Conservation (phyloP, 1,140 invertebrate genomes). For the Dolichoris vasculosae region DNA sequence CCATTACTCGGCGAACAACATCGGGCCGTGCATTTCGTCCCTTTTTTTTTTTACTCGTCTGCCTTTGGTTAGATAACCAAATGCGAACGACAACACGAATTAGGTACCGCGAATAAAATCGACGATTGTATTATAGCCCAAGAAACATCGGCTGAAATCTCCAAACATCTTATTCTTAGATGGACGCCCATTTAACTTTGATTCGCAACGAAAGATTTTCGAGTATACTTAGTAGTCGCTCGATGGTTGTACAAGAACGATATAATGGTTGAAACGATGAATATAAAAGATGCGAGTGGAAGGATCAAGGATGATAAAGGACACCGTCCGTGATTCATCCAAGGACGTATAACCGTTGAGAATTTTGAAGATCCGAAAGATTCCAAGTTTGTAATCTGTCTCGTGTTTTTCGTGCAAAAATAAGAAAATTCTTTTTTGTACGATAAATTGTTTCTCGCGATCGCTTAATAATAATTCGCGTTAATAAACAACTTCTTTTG, state of each 20-base stretch:
- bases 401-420: too few relatives aligned
- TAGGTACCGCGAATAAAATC: not conserved
- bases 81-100: not conserved
- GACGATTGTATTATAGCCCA: not conserved
- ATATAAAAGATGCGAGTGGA: not conserved
- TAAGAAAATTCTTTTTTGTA: too few relatives aligned
- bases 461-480: too few relatives aligned
- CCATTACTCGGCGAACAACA: not conserved
- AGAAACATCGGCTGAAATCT: not conserved
- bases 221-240: not conserved
- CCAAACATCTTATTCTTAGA: not conserved
- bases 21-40: not conserved
- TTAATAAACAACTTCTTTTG: too few relatives aligned
- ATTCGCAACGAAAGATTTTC: not conserved
- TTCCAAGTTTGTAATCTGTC: not conserved
- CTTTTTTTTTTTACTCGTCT: not conserved
- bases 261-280: slow-evolving; percentile 1
- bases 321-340: not conserved
- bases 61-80: not conserved
- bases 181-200: not conserved
- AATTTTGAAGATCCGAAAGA: slow-evolving; percentile 18
- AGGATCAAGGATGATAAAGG: not conserved
- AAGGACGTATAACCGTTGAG: not conserved
- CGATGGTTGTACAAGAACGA: not conserved
- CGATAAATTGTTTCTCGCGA: too few relatives aligned